phyloP scores from a whole-genome alignment of 2,888 invertebrate genomes.

The Netelia inedita region DNA sequence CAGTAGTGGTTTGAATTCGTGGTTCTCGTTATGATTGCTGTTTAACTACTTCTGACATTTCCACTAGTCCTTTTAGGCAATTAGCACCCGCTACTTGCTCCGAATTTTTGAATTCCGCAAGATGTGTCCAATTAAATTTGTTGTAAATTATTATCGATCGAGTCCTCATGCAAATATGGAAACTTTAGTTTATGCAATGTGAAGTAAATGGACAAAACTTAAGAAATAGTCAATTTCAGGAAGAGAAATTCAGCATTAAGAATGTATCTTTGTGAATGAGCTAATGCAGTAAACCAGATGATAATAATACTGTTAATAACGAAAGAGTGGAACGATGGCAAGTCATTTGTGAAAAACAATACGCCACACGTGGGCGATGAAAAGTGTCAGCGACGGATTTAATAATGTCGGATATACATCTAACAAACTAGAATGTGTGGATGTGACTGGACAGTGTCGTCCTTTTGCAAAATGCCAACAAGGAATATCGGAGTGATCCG shows the following conservation, averaged over 20 bases:
- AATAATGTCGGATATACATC: too few relatives aligned
- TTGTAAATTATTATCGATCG: background rate
- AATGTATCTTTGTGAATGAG: too few relatives aligned
- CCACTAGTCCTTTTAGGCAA: conserved; percentile 47
- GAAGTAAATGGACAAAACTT: background rate
- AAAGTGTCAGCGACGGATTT: too few relatives aligned
- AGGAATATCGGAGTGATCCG: too few relatives aligned
- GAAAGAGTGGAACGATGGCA: too few relatives aligned
- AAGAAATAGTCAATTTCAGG: background rate
- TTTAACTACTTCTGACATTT: conserved; percentile 71
- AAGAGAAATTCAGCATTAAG: background rate
- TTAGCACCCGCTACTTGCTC: conserved; percentile 50
- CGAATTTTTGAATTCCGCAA: background rate
- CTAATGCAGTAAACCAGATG: too few relatives aligned
- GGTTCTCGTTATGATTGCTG: conserved; percentile 41
- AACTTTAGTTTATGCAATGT: background rate
- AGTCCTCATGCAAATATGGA: background rate
- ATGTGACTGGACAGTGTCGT: too few relatives aligned
- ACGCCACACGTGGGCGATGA: background rate
- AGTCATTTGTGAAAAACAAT: background rate
- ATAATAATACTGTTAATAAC: too few relatives aligned
- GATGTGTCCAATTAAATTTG: background rate
- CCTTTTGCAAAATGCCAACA: too few relatives aligned
- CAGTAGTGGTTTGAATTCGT: conserved; percentile 35
- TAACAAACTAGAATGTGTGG: too few relatives aligned